Base-by-base conservation (phyloP, 2,888 invertebrate species). In the Metallyticus violacea region DNA sequence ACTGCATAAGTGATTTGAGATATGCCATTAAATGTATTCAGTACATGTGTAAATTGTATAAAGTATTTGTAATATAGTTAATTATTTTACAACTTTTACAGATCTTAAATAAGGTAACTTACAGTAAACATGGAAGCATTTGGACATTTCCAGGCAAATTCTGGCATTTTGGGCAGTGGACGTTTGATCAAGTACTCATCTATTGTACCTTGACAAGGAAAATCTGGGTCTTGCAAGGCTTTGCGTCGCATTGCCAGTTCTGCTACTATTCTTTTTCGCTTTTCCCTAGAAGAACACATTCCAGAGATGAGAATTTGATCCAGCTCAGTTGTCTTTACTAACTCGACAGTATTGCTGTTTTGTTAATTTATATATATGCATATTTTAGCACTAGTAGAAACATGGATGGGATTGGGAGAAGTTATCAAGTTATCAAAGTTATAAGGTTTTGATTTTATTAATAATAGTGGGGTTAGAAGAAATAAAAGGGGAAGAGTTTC, bases 161-260 rank as follows among this genome's bases (percentile, higher is more conserved):
- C 91, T 26, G 40, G 40, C 40, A 95, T 92, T 89, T 94, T 90
- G 27, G 94, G 90, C 22, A 94, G 90, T 29, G 93, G 92, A 7
- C 93, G 93, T 85, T 94, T 94, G 9, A 93, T 92, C 81, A 96
- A 92, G 91, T 95, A 97, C 91, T 97, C 97, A 84, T 95, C 93
- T 90, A 97, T 95, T 29, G 97, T 92, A 89, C 94, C 94, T 89
- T 96, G 94, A 89, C 95, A 94, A 5, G 97, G 97, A 91, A 97
- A 97, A 85, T 92, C 91, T 1, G 92, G 91, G 87, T 94, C 93
- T 1, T 92, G 90, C 30, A 97, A 90, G 0, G 96, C 96, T 90
- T 96, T 95, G 83, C 92, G 94, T 15, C 96, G 93, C 77, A 97
- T 93, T 9, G 92, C 92, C 85, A 96, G 90, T 91, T 97, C 97